Percentiles rank a stretch among this genome's conserved stretches.
These are phyloP conservation scores for Apotomis capreana DNA, from an alignment of 2,888 invertebrate genomes.

Conservation along the genomic window DNA sequence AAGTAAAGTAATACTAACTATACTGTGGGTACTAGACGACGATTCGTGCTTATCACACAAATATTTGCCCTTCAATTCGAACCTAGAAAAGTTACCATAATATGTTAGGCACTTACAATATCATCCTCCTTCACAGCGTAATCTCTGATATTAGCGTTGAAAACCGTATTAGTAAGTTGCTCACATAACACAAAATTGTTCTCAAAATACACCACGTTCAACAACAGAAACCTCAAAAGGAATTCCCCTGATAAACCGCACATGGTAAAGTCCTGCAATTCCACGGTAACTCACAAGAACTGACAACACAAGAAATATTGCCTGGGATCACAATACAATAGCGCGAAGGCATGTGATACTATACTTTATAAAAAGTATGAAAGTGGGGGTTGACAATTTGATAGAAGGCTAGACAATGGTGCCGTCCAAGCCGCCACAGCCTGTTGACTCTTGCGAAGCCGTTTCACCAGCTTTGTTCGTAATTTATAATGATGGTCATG, in stretches of 20 bases:
- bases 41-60: too few species aligned
- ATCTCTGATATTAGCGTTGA: conserved; percentile 67
- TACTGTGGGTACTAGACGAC: not conserved
- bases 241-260: conserved; percentile 40
- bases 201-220: conserved; percentile 42
- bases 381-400: conserved; percentile 75
- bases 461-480: conserved; percentile 75
- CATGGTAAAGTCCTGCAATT: conserved; percentile 33
- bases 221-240: conserved; percentile 44
- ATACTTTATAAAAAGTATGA: conserved; percentile 71
- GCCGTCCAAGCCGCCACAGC: conserved; percentile 72
- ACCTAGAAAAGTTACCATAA: too few species aligned
- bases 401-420: conserved; percentile 72
- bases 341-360: conserved; percentile 52
- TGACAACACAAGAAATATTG: conserved; percentile 48
- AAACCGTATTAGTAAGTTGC: conserved; percentile 57
- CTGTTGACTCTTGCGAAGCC: conserved; percentile 75
- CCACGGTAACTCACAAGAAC: conserved; percentile 45
- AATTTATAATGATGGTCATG: conserved; percentile 71
- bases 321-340: conserved; percentile 51
- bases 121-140: conserved; percentile 59
- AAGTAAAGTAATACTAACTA: not conserved
- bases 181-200: conserved; percentile 42
- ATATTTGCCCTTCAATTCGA: too few species aligned
- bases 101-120: conserved; percentile 56